Base-by-base conservation (phyloP, 1,140 invertebrate genomes). In the Hyles vespertilio region DNA sequence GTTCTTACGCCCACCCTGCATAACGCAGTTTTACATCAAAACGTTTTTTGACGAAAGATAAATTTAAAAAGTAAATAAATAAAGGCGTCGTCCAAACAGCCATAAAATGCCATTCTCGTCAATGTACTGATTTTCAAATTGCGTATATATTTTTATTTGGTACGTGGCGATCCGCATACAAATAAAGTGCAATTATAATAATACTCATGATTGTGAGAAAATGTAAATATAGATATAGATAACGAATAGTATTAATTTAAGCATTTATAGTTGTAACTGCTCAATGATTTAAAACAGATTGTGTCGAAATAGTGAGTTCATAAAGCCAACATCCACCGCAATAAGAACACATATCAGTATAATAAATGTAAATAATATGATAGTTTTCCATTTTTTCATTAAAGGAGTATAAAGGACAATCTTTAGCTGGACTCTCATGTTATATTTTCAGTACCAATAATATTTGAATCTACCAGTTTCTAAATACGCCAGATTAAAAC, bases 121-220 rank as follows among this genome's bases (percentile, higher is more conserved):
- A 34, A 33, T 33, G 50, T 34, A 51, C 50, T 51, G 9, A 51
- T 33, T 51, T 22, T 43, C 45, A 74, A 61, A 74, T 67, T 78
- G 71, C 71, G 63, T 74, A 67, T 78, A 78, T 79, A 79, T 79
- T 85, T 77, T 80, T 78, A 76, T 79, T 69, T 69, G 60, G 59
- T 69, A 67, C 59, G 59, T 59, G 63, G 67, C 60, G 65, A 67
- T 66, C 70, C 65, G 71, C 74, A 84, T 80, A 78, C 67, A 79
- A 84, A 85, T 79, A 84, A 88, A 88, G 85, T 88, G 85, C 85
- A 88, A 88, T 88, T 88, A 88, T 80, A 79, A 86, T 80, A 79
- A 84, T 85, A 88, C 83, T 87, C 81, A 79, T 81, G 77, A 84
- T 84, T 87, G 85, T 88, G 84, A 87, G 77, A 84, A 70, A 65